Base-by-base conservation (phyloP, 2,797 vertebrate genomes). In the Phrynocephalus forsythii region DNA sequence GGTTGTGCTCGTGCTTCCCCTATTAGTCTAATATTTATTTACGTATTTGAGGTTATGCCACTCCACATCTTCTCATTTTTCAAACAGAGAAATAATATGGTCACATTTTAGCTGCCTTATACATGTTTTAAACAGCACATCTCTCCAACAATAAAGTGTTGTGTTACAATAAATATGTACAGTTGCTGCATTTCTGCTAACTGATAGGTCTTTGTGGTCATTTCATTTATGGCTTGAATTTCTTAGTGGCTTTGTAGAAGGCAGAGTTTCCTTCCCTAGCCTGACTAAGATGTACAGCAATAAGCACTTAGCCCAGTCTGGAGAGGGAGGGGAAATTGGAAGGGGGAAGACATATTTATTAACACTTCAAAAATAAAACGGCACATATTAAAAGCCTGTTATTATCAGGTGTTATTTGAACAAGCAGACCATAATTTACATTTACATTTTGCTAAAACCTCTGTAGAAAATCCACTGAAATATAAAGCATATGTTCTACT, bases 181-280 rank as follows among this genome's bases (percentile, higher is more conserved):
- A 96, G 95, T 95, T 95, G 95, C 95, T 96, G 90, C 91, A 72
- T 95, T 96, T 95, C 94, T 96, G 94, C 94, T 95, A 96, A 94
- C 94, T 90, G 96, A 96, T 96, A 97, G 95, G 94, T 93, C 90
- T 96, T 95, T 96, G 97, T 96, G 96, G 96, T 96, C 95, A 96
- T 95, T 97, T 96, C 93, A 93, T 94, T 95, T 96, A 91, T 94
- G 93, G 94, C 92, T 97, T 97, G 92, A 91, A 91, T 97, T 97
- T 96, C 96, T 93, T 96, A 96, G 95, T 96, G 95, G 95, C 93
- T 95, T 95, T 72, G 7, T 73, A 63, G 94, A 95, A 92, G 95
- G 92, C 92, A 90, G 92, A 91, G 90, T 94, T 94, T 90, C 84
- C 89, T 92, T 89, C 71, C 86, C 93, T 92, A 76, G 82, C 85